These are phyloP conservation scores for Polyommatus icarus DNA, from an alignment of 2,888 invertebrate genomes.

Conservation along the genomic window DNA sequence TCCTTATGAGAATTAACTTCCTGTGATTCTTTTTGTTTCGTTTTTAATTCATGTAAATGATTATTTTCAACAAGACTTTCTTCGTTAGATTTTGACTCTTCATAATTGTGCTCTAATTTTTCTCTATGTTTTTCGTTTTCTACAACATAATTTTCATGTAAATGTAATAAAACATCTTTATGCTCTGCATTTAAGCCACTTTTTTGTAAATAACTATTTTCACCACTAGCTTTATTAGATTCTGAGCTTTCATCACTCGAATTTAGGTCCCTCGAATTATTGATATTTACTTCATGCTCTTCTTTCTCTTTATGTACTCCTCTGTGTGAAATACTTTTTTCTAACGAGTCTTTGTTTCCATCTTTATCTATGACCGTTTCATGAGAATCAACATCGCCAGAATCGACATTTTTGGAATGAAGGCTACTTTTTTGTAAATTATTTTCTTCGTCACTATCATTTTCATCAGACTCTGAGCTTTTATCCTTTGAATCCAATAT, in stretches of 20 bases:
- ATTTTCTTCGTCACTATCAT: neutral
- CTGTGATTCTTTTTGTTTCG: neutral
- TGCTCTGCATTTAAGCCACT: neutral
- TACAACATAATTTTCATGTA: neutral
- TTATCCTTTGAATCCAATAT: neutral
- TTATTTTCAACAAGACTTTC: neutral
- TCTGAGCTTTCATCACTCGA: neutral
- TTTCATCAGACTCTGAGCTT: neutral
- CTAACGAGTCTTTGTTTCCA: neutral
- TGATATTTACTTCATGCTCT: neutral
- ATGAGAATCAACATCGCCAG: neutral
- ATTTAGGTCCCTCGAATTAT: neutral
- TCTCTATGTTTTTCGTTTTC: neutral
- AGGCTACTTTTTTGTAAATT: neutral
- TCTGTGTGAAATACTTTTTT: neutral
- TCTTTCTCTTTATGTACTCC: neutral
- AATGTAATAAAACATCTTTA: neutral
- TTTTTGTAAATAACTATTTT: neutral
- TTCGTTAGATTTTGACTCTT: neutral
- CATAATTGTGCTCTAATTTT: neutral
- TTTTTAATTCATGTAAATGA: neutral
- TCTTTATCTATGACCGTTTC: neutral
- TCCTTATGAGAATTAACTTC: neutral
- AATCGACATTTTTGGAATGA: neutral
- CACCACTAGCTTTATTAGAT: neutral